Evolutionary conservation across 2,888 invertebrate species (phyloP), one percentile per base, ranked within the genome.

Genomic region (Periphyllus acericola): DNA sequence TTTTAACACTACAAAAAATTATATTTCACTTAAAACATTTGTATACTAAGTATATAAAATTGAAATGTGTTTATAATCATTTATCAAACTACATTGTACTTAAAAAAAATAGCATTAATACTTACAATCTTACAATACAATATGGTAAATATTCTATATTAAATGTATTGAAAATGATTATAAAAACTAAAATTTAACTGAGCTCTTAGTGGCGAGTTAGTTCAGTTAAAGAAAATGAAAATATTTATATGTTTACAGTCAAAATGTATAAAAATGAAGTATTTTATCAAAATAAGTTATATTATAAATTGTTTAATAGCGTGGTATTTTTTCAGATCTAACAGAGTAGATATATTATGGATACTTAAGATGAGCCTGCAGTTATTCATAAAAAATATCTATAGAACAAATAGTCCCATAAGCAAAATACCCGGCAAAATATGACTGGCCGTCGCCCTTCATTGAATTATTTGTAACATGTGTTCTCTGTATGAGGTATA

Each of bases 401-500:
- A 5, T 14, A 14, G 25, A 60, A 60, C 3, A 71, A 74, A 36
- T 36, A 36, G 25, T 19, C 19, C 34, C 21, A 36, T 0, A 32
- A 36, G 19, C 5, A 25, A 74, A 14, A 74, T 34, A 21, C 5
- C 0, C 17, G 25, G 19, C 5, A 25, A 74, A 14, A 74, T 34
- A 21, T 19, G 2, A 25, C 36, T 21, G 11, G 68, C 32, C 8
- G n/a, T 34, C 60, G 29, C 25, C 32, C 8, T n/a, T 34, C 36
- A 60, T 83, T 36, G 36, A 83, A 52, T 83, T 72, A 74, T 36
- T 74, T 40, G 52, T 14, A 74, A 66, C 75, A 76, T 9, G 2
- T 84, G 84, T 84, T 84, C 84, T 84, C 46, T 4, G 84, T 46
- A 68, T 29, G 76, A 46, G 84, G 46, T 32, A 82, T 21, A 81